Conservation (phyloP, 2,797 vertebrate species). For the Tympanoctomys barrerae region DNA sequence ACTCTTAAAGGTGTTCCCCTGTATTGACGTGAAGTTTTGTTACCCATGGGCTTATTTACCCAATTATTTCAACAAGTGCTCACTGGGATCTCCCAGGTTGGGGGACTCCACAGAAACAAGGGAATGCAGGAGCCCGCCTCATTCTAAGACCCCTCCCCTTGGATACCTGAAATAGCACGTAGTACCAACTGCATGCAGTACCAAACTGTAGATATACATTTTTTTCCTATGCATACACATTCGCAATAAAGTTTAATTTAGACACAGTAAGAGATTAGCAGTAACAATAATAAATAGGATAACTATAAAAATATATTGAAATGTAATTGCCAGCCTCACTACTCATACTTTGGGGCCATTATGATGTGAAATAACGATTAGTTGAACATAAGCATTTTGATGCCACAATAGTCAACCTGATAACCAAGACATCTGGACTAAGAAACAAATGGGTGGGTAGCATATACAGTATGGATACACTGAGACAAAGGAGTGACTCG, state of each 20-base stretch:
- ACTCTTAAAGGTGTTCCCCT: background rate
- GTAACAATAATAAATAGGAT: background rate
- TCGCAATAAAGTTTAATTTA: background rate
- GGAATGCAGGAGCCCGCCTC: background rate
- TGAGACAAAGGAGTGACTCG: background rate
- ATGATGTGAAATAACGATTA: background rate
- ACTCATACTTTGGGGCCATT: background rate
- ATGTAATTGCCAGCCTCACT: background rate
- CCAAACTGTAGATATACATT: background rate
- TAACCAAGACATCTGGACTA: background rate
- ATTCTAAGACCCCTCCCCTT: background rate
- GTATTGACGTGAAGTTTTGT: background rate
- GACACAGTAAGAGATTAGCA: background rate
- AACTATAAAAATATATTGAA: background rate
- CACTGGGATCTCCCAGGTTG: background rate
- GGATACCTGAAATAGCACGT: background rate
- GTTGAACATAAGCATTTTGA: background rate
- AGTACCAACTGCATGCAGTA: background rate
- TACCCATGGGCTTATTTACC: background rate
- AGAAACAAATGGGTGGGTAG: background rate
- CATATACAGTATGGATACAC: background rate
- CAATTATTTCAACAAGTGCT: background rate
- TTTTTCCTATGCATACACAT: background rate
- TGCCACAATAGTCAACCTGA: background rate
- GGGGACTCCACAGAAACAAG: background rate